Evolutionary conservation across 2,797 vertebrate species (phyloP), one percentile per base, ranked within the genome.

Genomic region (Manis javanica): DNA sequence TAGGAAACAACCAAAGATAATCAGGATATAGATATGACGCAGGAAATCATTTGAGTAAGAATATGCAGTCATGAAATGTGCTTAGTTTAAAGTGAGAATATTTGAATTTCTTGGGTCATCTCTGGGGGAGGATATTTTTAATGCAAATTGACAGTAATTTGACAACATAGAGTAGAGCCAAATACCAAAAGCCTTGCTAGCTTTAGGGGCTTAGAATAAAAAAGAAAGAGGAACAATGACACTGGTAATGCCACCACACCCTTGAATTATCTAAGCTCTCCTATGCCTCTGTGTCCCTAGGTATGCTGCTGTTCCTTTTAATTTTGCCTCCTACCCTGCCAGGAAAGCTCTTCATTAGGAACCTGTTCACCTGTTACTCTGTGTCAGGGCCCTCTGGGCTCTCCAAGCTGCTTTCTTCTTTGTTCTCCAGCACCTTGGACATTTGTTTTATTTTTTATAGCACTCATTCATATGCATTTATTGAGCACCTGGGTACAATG

Each of bases 21-120:
- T 31, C 55, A 93, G 57, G 68, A n/a, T 63, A 7, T 78, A 69
- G 63, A 39, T 77, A 7, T n/a, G 53, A 89, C 23, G 55, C 26
- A 46, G 53, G 63, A 87, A 82, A 71, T 87, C 23, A 87, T 72
- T 85, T 92, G 46, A 90, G 15, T 83, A 78, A 87, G 57, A 77
- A 42, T 78, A 57, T 68, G 63, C 4, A 24, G 63, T 68, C 39
- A 74, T 75, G 61, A 91, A 53, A 57, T 87, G 51, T 53, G 19
- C 23, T 68, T 87, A 31, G 1, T 53, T 59, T 86, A 82, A 11
- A 66, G 49, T 61, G 39, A 86, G 68, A 91, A 75, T 34, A 64
- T 42, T 51, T 86, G 68, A 49, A 72, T 78, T 82, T 91, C 68
- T 34, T 55, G 39, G 21, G 31, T 82, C 15, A 61, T 2, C 7